phyloP scores from a whole-genome alignment of 2,888 invertebrate genomes.

The Euclidia mi region DNA sequence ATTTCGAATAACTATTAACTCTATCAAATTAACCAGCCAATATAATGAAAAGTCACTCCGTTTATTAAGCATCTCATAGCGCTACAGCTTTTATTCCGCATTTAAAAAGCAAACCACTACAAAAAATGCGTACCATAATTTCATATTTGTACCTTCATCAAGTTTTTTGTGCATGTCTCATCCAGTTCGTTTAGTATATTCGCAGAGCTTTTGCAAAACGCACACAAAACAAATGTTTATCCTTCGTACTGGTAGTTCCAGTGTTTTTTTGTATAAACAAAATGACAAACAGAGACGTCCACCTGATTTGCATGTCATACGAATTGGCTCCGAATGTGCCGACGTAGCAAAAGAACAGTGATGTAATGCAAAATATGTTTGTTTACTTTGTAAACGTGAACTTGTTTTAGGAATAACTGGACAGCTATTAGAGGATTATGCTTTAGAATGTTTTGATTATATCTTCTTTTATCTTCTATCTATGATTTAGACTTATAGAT shows the following conservation, averaged over 20 bases:
- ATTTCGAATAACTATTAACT: no score
- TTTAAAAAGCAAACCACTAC: no score
- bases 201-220: constrained; percentile 18
- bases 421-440: no score
- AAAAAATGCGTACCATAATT: no score
- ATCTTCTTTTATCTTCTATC: no score
- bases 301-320: constrained; percentile 60
- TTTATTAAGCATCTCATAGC: no score
- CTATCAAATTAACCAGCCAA: no score
- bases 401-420: neutral
- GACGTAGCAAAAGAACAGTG: constrained; percentile 16
- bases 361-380: constrained; percentile 2
- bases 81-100: no score
- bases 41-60: no score
- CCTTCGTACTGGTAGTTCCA: constrained; percentile 17
- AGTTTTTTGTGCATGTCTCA: neutral
- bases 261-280: constrained; percentile 49
- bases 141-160: no score
- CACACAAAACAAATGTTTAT: constrained; percentile 37
- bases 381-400: neutral
- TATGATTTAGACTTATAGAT: no score
- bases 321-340: constrained; percentile 39
- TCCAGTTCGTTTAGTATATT: neutral
- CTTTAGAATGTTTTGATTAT: no score
- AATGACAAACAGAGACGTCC: constrained; percentile 53